Conservation (phyloP, 2,888 invertebrate species). For the Resseliella maxima region DNA sequence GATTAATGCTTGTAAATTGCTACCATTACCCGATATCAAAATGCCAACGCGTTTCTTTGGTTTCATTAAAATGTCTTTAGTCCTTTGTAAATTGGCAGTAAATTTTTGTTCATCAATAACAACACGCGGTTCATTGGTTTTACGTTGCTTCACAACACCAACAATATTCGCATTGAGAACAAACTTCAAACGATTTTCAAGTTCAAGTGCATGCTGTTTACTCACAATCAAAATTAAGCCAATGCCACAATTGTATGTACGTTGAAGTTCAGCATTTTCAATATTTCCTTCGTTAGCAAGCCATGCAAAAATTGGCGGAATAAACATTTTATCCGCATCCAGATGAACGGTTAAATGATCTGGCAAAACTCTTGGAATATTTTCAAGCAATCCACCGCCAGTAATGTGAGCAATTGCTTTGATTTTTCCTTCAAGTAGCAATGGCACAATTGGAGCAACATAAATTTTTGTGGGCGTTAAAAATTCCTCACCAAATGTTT, state of each 20-base stretch:
- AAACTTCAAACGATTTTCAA: conserved; percentile 67
- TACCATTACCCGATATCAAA: conserved; percentile 89
- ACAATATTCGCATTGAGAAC: conserved; percentile 69
- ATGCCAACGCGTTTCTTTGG: conserved; percentile 76
- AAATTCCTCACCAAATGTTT: conserved; percentile 84
- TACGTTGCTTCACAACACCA: conserved; percentile 70
- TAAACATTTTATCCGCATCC: conserved; percentile 80
- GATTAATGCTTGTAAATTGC: conserved; percentile 85
- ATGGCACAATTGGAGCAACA: conserved; percentile 78
- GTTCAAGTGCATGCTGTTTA: conserved; percentile 68
- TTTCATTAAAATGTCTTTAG: conserved; percentile 69
- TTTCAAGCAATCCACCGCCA: conserved; percentile 93
- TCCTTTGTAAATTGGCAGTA: conserved; percentile 71
- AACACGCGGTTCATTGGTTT: conserved; percentile 72
- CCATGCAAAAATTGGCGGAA: conserved; percentile 82
- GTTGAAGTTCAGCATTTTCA: conserved; percentile 83
- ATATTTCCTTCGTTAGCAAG: conserved; percentile 80
- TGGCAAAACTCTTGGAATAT: conserved; percentile 89
- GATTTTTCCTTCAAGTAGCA: conserved; percentile 77
- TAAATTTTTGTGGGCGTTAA: conserved; percentile 94
- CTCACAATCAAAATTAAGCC: conserved; percentile 87
- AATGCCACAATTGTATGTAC: conserved; percentile 96
- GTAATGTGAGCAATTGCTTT: conserved; percentile 96
- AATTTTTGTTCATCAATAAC: conserved; percentile 75
- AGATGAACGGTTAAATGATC: conserved; percentile 75